phyloP scores from a whole-genome alignment of 2,113 vertebrate species.

The Sisor rabdophorus region DNA sequence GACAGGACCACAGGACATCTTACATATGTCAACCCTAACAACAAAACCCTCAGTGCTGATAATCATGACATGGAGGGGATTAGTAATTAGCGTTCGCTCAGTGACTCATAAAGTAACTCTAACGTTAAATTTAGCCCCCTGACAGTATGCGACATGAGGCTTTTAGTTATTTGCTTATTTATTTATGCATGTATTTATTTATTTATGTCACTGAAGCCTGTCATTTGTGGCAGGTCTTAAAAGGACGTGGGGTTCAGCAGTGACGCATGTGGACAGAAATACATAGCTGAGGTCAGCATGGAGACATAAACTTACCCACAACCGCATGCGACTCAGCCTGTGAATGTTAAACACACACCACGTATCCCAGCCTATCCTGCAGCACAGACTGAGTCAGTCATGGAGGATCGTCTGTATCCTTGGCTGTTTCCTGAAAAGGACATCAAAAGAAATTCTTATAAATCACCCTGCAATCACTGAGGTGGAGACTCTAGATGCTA shows the following conservation, averaged over 20 bases:
- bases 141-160: slow-evolving; percentile 54
- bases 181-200: slow-evolving; percentile 42
- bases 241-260: slow-evolving; percentile 59
- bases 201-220: slow-evolving; percentile 62
- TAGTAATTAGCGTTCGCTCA: not conserved
- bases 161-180: slow-evolving; percentile 16
- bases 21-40: not conserved
- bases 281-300: slow-evolving; percentile 55
- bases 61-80: not conserved
- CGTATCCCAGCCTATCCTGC: slow-evolving; percentile 10
- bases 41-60: not conserved
- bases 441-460: not conserved
- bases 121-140: slow-evolving; percentile 41
- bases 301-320: slow-evolving; percentile 29
- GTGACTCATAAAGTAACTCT: slow-evolving; percentile 8
- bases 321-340: slow-evolving; percentile 41
- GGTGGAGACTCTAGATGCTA: not conserved
- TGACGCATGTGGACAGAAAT: slow-evolving; percentile 67
- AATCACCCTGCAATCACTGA: not conserved
- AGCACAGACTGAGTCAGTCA: not conserved
- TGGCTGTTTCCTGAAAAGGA: not conserved
- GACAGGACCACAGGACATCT: not conserved
- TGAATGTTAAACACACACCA: slow-evolving; percentile 31
- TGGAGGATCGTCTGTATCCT: not conserved
- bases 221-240: slow-evolving; percentile 67